These are phyloP conservation scores for Glareola pratincola DNA, from an alignment of 2,113 vertebrate genomes.

Conservation along the genomic window DNA sequence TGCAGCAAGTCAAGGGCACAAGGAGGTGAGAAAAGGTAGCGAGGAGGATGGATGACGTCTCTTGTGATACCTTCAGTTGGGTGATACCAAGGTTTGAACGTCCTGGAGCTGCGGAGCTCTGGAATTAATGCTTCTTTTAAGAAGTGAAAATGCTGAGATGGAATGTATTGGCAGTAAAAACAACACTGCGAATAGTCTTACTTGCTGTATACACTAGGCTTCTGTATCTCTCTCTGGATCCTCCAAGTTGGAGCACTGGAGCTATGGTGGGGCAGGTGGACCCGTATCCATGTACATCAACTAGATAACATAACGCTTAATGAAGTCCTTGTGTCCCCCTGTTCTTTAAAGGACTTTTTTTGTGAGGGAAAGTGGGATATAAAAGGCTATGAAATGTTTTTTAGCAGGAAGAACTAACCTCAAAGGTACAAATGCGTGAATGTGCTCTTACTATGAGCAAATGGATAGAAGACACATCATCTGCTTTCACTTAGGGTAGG, in stretches of 20 bases:
- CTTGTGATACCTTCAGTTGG: background rate
- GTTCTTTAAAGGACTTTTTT: background rate
- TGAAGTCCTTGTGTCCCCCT: background rate
- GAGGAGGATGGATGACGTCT: background rate
- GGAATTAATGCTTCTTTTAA: background rate
- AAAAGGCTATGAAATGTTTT: background rate
- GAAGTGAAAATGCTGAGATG: background rate
- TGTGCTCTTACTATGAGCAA: background rate
- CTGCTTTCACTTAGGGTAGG: background rate
- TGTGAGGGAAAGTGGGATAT: too few species aligned
- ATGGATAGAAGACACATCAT: background rate
- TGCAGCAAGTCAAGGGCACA: background rate
- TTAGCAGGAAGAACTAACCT: background rate
- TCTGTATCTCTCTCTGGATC: fast-evolving
- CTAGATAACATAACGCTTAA: background rate
- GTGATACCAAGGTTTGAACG: background rate
- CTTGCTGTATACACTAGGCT: background rate
- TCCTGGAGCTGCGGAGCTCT: background rate
- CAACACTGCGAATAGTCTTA: background rate
- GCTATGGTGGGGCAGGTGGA: background rate
- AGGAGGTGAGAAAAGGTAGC: background rate
- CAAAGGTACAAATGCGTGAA: background rate
- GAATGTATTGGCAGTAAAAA: background rate
- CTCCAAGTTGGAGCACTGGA: fast-evolving
- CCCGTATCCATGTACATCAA: background rate